Evolutionary conservation across 2,113 vertebrate genomes (phyloP).

Genomic region (Morone saxatilis): DNA sequence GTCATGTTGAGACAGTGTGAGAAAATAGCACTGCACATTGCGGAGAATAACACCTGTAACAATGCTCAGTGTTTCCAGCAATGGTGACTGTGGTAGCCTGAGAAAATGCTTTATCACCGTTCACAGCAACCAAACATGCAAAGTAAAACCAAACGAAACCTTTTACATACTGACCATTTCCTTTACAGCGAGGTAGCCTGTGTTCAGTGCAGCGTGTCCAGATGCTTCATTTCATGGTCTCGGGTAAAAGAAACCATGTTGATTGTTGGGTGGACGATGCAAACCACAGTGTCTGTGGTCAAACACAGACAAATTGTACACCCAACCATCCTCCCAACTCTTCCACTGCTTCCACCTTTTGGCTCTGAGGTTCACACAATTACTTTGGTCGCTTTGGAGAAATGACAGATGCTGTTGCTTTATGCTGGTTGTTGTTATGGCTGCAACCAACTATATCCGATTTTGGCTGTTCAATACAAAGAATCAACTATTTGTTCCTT

Average conservation of each 20-base stretch:
- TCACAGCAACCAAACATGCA: not conserved
- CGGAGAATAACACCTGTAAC: too few species aligned
- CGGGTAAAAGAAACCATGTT: not conserved
- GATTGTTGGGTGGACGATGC: not conserved
- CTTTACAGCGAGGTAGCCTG: too few species aligned
- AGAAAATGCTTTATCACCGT: not conserved
- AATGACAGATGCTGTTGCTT: too few species aligned
- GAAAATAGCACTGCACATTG: too few species aligned
- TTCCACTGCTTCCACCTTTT: not conserved
- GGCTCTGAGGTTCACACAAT: not conserved
- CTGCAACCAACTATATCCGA: too few species aligned
- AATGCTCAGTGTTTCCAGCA: not conserved
- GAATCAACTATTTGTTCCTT: too few species aligned
- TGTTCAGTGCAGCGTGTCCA: too few species aligned
- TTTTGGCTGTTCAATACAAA: too few species aligned
- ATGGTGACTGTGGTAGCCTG: not conserved
- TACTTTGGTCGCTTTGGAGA: not conserved
- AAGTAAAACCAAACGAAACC: not conserved
- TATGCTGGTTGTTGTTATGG: too few species aligned
- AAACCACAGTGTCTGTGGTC: not conserved
- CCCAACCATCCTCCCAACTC: not conserved
- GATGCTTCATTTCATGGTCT: too few species aligned
- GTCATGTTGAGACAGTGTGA: too few species aligned
- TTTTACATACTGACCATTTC: not conserved
- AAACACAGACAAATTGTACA: not conserved